These are phyloP conservation scores for Drosophila dives DNA, from an alignment of 2,888 invertebrate genomes.

Conservation along the genomic window DNA sequence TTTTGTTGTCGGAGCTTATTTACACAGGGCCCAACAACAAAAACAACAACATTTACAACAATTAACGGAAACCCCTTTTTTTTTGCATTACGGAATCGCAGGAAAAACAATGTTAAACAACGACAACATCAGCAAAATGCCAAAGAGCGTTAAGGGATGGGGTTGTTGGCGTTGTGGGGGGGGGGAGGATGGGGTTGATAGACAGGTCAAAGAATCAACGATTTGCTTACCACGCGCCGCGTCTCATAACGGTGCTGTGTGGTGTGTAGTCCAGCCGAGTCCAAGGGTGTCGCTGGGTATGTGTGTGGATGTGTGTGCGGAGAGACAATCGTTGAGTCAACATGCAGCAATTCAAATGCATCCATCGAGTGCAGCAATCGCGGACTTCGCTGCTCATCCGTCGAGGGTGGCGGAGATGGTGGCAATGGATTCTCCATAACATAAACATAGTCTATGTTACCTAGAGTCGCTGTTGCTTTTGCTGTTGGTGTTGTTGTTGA, in stretches of 20 bases:
- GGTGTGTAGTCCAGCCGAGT: slow-evolving; percentile 8
- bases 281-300: slow-evolving; percentile 21
- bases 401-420: slow-evolving; percentile 66
- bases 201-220: slow-evolving; percentile 43
- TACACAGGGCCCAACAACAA: slow-evolving; percentile 40
- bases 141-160: not conserved
- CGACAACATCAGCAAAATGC: slow-evolving; percentile 29
- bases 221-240: slow-evolving; percentile 74
- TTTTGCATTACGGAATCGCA: slow-evolving; percentile 65
- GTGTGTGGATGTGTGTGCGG: slow-evolving; percentile 10
- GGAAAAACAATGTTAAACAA: slow-evolving; percentile 25
- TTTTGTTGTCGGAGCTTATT: slow-evolving; percentile 37
- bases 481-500: slow-evolving; percentile 29
- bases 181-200: too few species aligned
- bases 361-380: slow-evolving; percentile 55
- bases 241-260: slow-evolving; percentile 65
- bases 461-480: slow-evolving; percentile 29
- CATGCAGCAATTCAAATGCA: slow-evolving; percentile 66
- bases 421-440: slow-evolving; percentile 73
- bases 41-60: not conserved
- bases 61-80: slow-evolving; percentile 63
- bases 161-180: not conserved
- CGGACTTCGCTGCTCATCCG: slow-evolving; percentile 42
- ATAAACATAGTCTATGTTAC: slow-evolving; percentile 72
- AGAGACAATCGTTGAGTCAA: slow-evolving; percentile 21